phyloP scores from a whole-genome alignment of 2,797 vertebrate genomes.

The Dermochelys coriacea region DNA sequence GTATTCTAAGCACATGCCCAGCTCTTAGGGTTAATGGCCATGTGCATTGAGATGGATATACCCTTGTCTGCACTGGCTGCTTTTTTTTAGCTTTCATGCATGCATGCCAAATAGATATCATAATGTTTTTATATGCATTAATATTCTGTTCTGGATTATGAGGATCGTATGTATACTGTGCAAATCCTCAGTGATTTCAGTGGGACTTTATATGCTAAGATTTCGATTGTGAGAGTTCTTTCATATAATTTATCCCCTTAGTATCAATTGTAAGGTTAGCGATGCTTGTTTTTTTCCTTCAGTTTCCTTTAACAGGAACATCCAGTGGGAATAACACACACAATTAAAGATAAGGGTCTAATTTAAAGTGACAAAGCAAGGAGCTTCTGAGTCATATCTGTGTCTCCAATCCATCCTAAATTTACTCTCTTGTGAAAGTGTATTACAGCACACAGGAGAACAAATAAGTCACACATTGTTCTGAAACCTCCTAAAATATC shows the following conservation, averaged over 20 bases:
- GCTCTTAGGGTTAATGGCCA: fast-evolving
- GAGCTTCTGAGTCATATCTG: not conserved
- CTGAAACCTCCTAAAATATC: not conserved
- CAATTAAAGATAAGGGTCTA: not conserved
- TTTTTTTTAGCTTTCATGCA: not conserved
- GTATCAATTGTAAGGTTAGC: not conserved
- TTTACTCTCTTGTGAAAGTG: not conserved
- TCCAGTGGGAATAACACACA: not conserved
- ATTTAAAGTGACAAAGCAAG: not conserved
- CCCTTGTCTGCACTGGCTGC: not conserved
- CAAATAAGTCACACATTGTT: not conserved
- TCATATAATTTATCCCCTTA: not conserved
- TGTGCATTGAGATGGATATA: fast-evolving
- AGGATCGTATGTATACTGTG: not conserved
- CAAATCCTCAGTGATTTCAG: constrained; percentile 37
- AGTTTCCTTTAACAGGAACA: not conserved
- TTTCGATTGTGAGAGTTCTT: not conserved
- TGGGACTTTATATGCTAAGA: not conserved
- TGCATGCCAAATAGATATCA: not conserved
- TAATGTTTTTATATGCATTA: not conserved
- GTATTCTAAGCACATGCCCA: not conserved
- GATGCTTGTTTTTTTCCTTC: fast-evolving
- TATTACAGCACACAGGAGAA: not conserved
- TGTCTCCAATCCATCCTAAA: not conserved
- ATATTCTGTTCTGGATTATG: not conserved